Evolutionary conservation across 1,140 invertebrate genomes (phyloP), one percentile per base, ranked within the genome.

Genomic region (Chironomus striatipennis): DNA sequence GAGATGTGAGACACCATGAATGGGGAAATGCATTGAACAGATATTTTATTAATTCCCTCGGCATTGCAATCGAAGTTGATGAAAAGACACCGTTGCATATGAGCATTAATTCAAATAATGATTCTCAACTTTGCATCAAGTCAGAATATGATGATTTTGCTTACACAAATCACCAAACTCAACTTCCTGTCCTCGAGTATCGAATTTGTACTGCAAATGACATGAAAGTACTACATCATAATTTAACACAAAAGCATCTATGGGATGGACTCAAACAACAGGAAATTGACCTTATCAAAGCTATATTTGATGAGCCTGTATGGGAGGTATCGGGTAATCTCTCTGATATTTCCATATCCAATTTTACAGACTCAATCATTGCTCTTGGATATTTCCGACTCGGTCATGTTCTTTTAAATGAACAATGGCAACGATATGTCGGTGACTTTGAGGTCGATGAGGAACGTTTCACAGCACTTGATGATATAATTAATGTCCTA

Each of bases 21-120:
- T 95, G 93, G 84, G 92, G 93, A 0, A 91, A 91, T 76, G 90
- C 92, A 0, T 79, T 96, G 0, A 90, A 91, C 74, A 83, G 92
- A 57, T 95, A 94, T 77, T 93, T 95, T 77, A 88, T 96, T 21
- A 94, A 90, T 78, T 93, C 93, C 0, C 90, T 90, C 80, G 94
- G 93, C 8, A 91, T 91, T 12, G 90, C 91, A 0, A 88, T 96
- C 20, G 85, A 90, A 20, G 85, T 96, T 0, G 90, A 91, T 75
- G 86, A 91, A 8, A 84, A 90, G 43, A 91, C 90, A 0, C 94
- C 94, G 0, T 82, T 96, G 0, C 90, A 94, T 79, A 84, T 95
- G 0, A 89, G 91, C 0, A 88, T 94, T 8, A 91, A 92, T 77
- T 82, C 83, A 75, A 81, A 80, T 17, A 87, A 86, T 43, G 85